Base-by-base conservation (phyloP, 2,797 vertebrate genomes). In the Philypnodon macrostomus region DNA sequence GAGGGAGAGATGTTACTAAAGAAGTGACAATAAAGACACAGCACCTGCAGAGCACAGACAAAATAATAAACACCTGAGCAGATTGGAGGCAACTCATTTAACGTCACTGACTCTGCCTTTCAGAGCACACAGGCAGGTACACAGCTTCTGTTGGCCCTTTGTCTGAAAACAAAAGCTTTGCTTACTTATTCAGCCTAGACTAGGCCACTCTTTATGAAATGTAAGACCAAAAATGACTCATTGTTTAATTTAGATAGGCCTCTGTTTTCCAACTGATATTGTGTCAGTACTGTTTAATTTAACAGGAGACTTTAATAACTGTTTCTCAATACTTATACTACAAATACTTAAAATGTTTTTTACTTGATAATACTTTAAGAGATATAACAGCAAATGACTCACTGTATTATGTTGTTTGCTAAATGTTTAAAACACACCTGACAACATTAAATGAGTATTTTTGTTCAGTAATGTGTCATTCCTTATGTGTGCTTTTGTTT, bases 211-310 rank as follows among this genome's bases (percentile, higher is more conserved):
- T 92, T 93, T 93, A 90, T 95, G 81, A 90, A 88, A 84, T 66
- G 53, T 76, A 87, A 87, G 75, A 90, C 89, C 85, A 89, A 93
- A 92, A 92, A 92, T 93, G 91, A 94, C 84, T 94, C 92, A 95
- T 92, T 94, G 89, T 97, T 93, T 93, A 91, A 91, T 90, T 87
- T 90, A 87, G 90, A 92, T 91, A 90, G 55, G 76, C 84, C 85
- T 80, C 79, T 92, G 78, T 93, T 92, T 92, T 86, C 85, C 84
- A 85, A 85, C 82, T 88, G 87, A 92, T 89, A 92, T 65, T 88
- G 72, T 90, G 79, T 90, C 79, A 83, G 49, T 53, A 53, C 47
- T 47, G 51, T 81, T 81, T 80, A 83, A 77, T 84, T 88, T 84
- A 74, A 77, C 65, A 84, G 79, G 83, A 67, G 74, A 80, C 79